Evolutionary conservation across 2,888 invertebrate species (phyloP).

Genomic region (Osmoderma eremita): DNA sequence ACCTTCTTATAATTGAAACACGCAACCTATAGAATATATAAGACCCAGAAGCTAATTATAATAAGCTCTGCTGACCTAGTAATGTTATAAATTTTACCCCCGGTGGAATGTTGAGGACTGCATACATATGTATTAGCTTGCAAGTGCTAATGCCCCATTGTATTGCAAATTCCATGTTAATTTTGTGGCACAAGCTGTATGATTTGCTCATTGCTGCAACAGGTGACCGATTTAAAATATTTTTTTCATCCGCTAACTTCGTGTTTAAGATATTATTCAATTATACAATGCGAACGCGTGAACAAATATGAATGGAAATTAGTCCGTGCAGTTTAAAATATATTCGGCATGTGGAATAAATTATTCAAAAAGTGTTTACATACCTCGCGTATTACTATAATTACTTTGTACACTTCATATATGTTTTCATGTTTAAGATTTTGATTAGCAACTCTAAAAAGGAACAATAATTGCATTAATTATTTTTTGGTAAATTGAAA

Average conservation of each 20-base stretch:
- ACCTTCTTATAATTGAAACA: not conserved
- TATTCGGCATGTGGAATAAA: constrained; percentile 15
- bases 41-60: constrained; percentile 23
- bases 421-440: too few species aligned
- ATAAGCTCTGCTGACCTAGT: constrained; percentile 42
- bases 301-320: constrained; percentile 33
- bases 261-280: too few species aligned
- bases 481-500: too few species aligned
- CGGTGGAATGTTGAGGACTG: constrained; percentile 58
- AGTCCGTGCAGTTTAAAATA: constrained; percentile 14
- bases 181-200: constrained; percentile 60
- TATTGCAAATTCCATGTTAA: constrained; percentile 65
- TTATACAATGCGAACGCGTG: constrained; percentile 27
- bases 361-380: constrained; percentile 13
- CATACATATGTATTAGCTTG: constrained; percentile 63
- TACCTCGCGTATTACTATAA: not conserved
- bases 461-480: too few species aligned
- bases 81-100: constrained; percentile 57
- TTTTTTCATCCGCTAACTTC: constrained; percentile 33
- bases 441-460: too few species aligned
- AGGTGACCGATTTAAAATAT: constrained; percentile 55
- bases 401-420: too few species aligned
- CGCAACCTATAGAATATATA: not conserved
- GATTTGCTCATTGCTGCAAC: constrained; percentile 59
- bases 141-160: constrained; percentile 64